Percentiles rank a stretch among this genome's conserved stretches.
Evolutionary conservation across 2,113 vertebrate species (phyloP).

Genomic region (Gallinago paraguaiae): DNA sequence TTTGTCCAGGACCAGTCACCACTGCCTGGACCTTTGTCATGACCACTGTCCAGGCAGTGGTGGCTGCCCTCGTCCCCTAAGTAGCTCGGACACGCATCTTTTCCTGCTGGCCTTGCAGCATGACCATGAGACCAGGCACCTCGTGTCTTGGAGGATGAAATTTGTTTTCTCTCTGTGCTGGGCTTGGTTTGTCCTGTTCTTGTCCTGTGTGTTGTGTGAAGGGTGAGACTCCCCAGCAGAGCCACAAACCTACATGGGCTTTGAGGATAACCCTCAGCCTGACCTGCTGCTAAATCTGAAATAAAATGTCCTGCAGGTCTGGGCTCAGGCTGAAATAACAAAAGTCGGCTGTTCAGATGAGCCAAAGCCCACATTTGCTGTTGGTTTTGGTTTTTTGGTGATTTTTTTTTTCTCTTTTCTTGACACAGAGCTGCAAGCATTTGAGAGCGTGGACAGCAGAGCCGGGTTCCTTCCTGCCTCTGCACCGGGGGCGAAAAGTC

Average conservation of each 20-base stretch:
- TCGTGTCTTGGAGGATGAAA: background rate
- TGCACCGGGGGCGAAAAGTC: background rate
- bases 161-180: background rate
- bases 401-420: background rate
- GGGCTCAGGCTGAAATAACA: background rate
- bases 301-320: background rate
- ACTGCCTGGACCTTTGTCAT: no score
- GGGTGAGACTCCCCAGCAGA: fast-evolving
- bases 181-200: background rate
- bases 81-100: background rate
- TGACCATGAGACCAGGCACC: fast-evolving
- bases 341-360: background rate
- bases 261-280: background rate
- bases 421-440: background rate
- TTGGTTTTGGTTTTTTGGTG: background rate
- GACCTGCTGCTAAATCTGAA: background rate
- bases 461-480: background rate
- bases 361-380: background rate
- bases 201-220: fast-evolving
- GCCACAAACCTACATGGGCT: background rate
- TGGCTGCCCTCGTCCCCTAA: fast-evolving
- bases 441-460: background rate
- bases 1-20: fast-evolving
- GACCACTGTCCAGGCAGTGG: no score
- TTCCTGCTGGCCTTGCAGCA: background rate